Evolutionary conservation across 2,797 vertebrate species (phyloP).

Genomic region (Platyrinchus mystaceus): DNA sequence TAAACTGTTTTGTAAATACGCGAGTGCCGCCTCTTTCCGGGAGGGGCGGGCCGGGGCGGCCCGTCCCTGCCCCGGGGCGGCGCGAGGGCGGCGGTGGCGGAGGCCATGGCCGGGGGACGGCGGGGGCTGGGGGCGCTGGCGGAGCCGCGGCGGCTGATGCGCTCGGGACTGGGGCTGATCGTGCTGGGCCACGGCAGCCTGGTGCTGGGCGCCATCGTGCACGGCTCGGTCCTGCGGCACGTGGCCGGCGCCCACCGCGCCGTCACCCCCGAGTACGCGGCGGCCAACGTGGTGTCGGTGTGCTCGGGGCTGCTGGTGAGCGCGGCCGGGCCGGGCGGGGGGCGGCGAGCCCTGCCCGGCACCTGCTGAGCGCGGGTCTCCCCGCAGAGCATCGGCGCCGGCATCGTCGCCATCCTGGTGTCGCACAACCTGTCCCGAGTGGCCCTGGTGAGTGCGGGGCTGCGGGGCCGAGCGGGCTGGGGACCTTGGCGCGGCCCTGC

Average conservation of each 20-base stretch:
- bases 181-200: slow-evolving; percentile 90
- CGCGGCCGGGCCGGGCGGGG: not conserved
- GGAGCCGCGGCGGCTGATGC: slow-evolving; percentile 82
- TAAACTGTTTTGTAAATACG: slow-evolving; percentile 62
- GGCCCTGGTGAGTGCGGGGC: slow-evolving; percentile 79
- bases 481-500: not conserved
- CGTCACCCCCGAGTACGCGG: slow-evolving; percentile 83
- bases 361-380: not conserved
- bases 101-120: not conserved
- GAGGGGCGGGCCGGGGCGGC: not conserved
- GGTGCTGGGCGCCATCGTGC: slow-evolving; percentile 90
- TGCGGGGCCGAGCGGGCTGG: not conserved
- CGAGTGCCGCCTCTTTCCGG: not conserved
- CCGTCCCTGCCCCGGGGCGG: not conserved
- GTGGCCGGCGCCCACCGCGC: slow-evolving; percentile 83
- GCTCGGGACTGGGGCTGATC: slow-evolving; percentile 85
- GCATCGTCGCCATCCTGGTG: slow-evolving; percentile 88
- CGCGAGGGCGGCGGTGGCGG: not conserved
- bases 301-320: slow-evolving; percentile 90
- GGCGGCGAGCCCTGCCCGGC: not conserved
- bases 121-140: not conserved
- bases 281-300: slow-evolving; percentile 88
- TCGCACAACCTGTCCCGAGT: slow-evolving; percentile 81
- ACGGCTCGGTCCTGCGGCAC: slow-evolving; percentile 89
- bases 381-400: slow-evolving; percentile 84